Evolutionary conservation across 2,113 vertebrate genomes (phyloP).

Genomic region (Pycnonotus jocosus): DNA sequence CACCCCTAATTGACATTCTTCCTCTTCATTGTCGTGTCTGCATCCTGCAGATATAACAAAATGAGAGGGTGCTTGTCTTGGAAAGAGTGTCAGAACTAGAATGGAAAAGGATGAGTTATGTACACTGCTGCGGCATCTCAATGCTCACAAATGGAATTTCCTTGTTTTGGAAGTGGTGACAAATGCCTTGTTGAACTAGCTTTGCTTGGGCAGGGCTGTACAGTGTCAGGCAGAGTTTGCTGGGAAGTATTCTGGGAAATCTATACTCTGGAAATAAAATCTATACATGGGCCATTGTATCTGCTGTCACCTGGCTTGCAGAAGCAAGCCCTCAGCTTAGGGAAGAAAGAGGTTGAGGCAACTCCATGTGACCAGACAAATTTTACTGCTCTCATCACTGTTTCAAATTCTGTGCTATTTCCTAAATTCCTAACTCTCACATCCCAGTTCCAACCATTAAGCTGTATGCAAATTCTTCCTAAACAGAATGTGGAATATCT

Average conservation of each 20-base stretch:
- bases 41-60: neutral
- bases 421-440: neutral
- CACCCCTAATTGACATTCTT: neutral
- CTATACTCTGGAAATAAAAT: neutral
- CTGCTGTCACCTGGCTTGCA: neutral
- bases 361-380: neutral
- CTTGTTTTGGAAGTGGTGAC: neutral
- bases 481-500: neutral
- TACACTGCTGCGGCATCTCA: neutral
- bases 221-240: neutral
- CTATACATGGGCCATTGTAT: accelerated
- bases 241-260: neutral
- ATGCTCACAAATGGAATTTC: neutral
- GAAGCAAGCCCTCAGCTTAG: neutral
- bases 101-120: neutral
- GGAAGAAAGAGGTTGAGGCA: neutral
- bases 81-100: neutral
- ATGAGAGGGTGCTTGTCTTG: neutral
- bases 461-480: neutral
- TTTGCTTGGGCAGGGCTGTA: neutral
- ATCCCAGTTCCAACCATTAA: neutral
- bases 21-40: neutral
- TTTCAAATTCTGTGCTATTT: neutral
- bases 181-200: neutral
- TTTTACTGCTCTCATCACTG: neutral